Evolutionary conservation across 2,113 vertebrate genomes (phyloP).

Genomic region (Polypterus bichir): DNA sequence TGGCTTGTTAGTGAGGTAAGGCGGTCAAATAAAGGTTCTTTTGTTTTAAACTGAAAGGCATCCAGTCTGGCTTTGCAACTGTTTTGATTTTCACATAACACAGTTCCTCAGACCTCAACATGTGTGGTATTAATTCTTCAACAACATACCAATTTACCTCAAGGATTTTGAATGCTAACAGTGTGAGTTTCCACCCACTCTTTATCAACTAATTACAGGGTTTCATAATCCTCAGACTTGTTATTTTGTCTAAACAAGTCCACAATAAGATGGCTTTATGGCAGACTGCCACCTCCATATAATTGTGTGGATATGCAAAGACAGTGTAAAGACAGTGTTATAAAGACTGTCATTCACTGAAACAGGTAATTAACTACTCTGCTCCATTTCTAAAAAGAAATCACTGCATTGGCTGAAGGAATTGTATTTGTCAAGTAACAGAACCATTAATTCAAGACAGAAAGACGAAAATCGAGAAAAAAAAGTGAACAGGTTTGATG

Average conservation of each 20-base stretch:
- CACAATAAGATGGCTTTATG: conserved; percentile 24
- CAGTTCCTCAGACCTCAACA: conserved; percentile 48
- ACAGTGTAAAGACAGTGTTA: conserved; percentile 26
- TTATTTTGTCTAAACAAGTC: conserved; percentile 48
- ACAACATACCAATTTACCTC: conserved; percentile 47
- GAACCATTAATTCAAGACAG: conserved; percentile 37
- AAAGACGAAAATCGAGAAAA: background rate
- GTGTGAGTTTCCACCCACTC: conserved; percentile 27
- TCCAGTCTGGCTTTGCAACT: conserved; percentile 6
- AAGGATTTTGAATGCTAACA: conserved; percentile 41
- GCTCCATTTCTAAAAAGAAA: conserved; percentile 22
- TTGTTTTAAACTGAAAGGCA: no score
- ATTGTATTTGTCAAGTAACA: conserved; percentile 36
- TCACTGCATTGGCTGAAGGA: conserved; percentile 25
- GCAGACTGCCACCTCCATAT: conserved; percentile 29
- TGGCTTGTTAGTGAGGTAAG: no score
- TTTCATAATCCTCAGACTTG: conserved; percentile 38
- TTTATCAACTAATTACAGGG: conserved; percentile 43
- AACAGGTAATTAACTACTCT: conserved; percentile 42
- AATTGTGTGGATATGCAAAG: conserved; percentile 20
- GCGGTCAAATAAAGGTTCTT: no score
- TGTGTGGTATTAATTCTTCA: conserved; percentile 34
- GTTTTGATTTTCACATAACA: conserved; percentile 60
- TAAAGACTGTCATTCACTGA: conserved; percentile 38
- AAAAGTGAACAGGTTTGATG: conserved; percentile 36